Evolutionary conservation across 2,888 invertebrate species (phyloP).

Genomic region (Nemoura dubitans): DNA sequence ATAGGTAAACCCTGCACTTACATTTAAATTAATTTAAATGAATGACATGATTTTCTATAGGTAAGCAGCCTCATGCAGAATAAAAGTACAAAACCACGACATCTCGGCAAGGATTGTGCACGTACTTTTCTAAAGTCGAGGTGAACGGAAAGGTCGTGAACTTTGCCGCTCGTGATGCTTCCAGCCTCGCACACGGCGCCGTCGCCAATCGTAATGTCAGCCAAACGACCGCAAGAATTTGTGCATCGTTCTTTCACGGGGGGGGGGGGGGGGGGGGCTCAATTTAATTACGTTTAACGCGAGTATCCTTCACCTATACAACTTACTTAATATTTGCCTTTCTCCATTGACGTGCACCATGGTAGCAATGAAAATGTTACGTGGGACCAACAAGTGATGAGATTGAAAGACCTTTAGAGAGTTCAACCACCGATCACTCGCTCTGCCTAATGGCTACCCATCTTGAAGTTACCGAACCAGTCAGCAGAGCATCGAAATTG

Average conservation of each 20-base stretch:
- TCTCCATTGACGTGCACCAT: not conserved
- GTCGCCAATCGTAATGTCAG: not conserved
- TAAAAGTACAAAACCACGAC: not conserved
- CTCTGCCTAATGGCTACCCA: not conserved
- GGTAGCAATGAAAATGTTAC: not conserved
- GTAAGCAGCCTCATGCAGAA: not conserved
- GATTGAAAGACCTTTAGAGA: too few relatives aligned
- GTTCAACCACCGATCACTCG: not conserved
- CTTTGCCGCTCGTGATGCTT: not conserved
- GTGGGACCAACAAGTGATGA: not conserved
- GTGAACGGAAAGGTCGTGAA: not conserved
- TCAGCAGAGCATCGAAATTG: not conserved
- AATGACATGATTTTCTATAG: not conserved
- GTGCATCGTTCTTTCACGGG: not conserved
- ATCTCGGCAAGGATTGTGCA: not conserved
- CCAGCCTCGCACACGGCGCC: not conserved
- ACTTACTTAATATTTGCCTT: constrained; percentile 12
- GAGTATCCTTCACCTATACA: not conserved
- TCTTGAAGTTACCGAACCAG: not conserved
- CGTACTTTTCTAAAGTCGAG: not conserved
- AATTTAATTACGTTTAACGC: not conserved
- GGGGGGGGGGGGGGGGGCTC: not conserved
- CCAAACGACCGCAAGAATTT: not conserved
- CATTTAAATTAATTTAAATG: not conserved
- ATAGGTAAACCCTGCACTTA: not conserved